These are phyloP conservation scores for Phrynocephalus vlangalii DNA, from an alignment of 2,797 vertebrate species.

Conservation along the genomic window DNA sequence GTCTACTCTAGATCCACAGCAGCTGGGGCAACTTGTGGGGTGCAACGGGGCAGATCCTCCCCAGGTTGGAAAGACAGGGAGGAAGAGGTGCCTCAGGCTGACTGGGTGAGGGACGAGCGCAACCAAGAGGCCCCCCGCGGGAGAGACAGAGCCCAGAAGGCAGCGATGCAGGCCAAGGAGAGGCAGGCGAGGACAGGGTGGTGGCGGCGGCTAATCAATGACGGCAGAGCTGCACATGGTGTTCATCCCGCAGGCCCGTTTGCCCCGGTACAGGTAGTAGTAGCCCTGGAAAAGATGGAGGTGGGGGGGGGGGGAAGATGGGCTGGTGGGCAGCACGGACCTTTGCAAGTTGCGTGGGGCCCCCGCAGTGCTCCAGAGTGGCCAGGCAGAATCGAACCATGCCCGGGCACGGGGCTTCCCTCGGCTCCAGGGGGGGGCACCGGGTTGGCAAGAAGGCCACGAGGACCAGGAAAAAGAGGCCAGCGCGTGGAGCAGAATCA, in stretches of 20 bases:
- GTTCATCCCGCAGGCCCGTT: slow-evolving; percentile 88
- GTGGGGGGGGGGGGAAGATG: too few relatives aligned
- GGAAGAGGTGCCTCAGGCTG: too few relatives aligned
- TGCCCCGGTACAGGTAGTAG: slow-evolving; percentile 89
- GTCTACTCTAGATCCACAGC: neutral
- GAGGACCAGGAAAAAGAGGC: too few relatives aligned
- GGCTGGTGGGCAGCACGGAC: neutral
- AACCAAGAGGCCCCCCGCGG: neutral
- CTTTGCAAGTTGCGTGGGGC: too few relatives aligned
- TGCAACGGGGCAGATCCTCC: neutral
- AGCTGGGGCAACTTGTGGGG: neutral
- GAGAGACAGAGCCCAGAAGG: neutral
- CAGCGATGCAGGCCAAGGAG: neutral
- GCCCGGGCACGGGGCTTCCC: neutral
- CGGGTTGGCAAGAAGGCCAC: too few relatives aligned
- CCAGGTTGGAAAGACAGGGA: neutral
- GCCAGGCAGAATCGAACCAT: neutral
- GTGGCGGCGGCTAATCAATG: slow-evolving; percentile 76
- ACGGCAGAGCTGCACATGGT: slow-evolving; percentile 89
- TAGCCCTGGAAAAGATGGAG: slow-evolving; percentile 82
- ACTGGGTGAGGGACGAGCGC: neutral
- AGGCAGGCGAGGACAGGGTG: too few relatives aligned
- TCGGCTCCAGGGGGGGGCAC: neutral
- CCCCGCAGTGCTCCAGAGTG: too few relatives aligned
- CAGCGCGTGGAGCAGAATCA: too few relatives aligned